A percentile compares a stretch with the other conserved stretches of the same genome.
phyloP scores from a whole-genome alignment of 1,140 invertebrate species.

The Eurosta solidaginis region DNA sequence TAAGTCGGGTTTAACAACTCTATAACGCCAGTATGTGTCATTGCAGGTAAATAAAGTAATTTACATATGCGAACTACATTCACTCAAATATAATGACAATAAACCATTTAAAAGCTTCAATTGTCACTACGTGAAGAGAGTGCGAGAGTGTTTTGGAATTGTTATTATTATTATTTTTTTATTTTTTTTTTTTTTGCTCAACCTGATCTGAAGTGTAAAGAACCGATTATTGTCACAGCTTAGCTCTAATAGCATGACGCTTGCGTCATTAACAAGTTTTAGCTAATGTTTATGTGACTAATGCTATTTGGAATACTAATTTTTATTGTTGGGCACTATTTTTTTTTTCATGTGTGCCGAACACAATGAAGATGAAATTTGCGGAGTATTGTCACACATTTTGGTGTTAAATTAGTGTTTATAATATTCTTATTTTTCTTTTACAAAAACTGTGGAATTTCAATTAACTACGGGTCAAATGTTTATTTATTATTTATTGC shows the following conservation, averaged over 20 bases:
- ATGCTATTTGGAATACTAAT: too few relatives aligned
- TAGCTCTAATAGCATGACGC: not conserved
- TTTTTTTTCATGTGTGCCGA: not conserved
- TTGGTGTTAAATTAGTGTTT: not conserved
- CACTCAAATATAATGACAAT: not conserved
- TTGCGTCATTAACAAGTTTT: slow-evolving; percentile 14
- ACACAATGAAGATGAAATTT: not conserved
- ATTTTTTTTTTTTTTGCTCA: not conserved
- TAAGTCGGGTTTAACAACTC: too few relatives aligned
- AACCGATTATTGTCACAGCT: not conserved
- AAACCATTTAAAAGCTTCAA: not conserved
- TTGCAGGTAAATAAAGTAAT: not conserved
- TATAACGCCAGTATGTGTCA: too few relatives aligned
- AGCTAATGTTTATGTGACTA: not conserved
- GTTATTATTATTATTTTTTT: not conserved
- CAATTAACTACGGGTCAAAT: not conserved
- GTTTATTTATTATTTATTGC: not conserved
- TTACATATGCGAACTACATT: not conserved
- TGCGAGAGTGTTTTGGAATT: not conserved
- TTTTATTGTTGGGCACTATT: not conserved
- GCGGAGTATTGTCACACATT: not conserved
- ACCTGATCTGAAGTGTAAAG: not conserved
- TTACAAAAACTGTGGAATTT: not conserved
- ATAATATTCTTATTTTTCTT: not conserved
- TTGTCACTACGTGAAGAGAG: not conserved